Percentiles rank a stretch among this genome's conserved stretches.
Conservation (phyloP, 1,140 invertebrate species). For the Drosophila subpulchrella region DNA sequence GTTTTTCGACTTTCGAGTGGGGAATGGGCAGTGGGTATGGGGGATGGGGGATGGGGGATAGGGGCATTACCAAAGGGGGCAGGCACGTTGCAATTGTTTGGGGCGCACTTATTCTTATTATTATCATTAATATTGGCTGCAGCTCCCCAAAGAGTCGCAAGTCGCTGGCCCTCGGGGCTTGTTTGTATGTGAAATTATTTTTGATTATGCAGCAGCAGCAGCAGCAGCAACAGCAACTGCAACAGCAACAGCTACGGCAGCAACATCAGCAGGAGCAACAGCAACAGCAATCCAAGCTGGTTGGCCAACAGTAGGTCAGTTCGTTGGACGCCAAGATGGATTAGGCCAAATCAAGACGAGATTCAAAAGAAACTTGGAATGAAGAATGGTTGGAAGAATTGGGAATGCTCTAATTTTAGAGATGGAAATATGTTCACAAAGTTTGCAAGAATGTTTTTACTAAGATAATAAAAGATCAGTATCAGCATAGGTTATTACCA, state of each 20-base stretch:
- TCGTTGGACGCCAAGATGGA: conserved; percentile 72
- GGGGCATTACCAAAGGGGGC: too few species aligned
- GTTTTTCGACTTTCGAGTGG: neutral
- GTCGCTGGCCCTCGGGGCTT: conserved; percentile 67
- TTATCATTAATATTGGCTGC: conserved; percentile 80
- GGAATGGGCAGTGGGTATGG: too few species aligned
- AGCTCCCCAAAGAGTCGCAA: conserved; percentile 50
- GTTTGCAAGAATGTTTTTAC: too few species aligned
- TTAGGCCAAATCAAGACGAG: conserved; percentile 49
- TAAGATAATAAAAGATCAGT: neutral
- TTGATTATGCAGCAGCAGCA: conserved; percentile 75
- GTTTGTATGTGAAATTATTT: conserved; percentile 83
- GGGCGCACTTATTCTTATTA: conserved; percentile 81
- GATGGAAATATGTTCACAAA: neutral
- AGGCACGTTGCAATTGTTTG: conserved; percentile 71
- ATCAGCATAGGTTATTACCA: neutral
- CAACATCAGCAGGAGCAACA: conserved; percentile 1
- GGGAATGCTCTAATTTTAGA: conserved; percentile 37
- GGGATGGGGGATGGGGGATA: too few species aligned
- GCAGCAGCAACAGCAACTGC: too few species aligned
- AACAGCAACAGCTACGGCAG: neutral
- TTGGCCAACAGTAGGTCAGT: conserved; percentile 76
- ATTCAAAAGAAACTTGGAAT: conserved; percentile 17
- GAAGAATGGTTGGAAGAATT: neutral
- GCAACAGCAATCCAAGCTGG: conserved; percentile 28